Base-by-base conservation (phyloP, 2,113 vertebrate species). In the Chionomys nivalis region DNA sequence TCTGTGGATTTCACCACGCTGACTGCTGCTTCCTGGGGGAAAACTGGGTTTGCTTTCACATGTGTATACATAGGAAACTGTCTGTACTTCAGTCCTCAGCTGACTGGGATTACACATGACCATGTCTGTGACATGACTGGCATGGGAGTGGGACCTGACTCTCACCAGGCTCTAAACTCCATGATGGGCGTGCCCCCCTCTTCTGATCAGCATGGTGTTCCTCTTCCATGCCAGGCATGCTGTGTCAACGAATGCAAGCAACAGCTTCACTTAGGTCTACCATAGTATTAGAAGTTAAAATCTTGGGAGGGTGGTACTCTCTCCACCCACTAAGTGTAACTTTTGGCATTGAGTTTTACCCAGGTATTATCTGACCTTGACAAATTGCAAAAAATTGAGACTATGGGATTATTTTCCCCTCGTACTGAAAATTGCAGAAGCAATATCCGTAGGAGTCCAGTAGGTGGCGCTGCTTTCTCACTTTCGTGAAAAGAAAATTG, bases 401-500 rank as follows among this genome's bases (percentile, higher is more conserved):
- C 31, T 72, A 21, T 24, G 81, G 78, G 44, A 87, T 63, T 76
- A 91, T 66, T 44, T 23, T 88, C 63, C 14, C 33, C 63, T 72
- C 52, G 39, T 36, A 76, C 39, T 49, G 13, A 85, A 94, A 94
- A 75, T n/a, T 70, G 23, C 33, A 96, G 19, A 33, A 49, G 79
- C 79, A 96, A 2, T 97, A 65, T 86, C 81, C 76, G 14, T 16
- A 77, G n/a, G n/a, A 16, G 61, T 87, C 97, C 97, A 97, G 90
- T 94, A 97, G 97, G 83, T 97, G 97, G 97, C 96, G 89, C 0
- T 94, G 66, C 75, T 82, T 91, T 87, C 94, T 94, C 92, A 96
- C 86, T 83, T 91, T 97, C 86, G 65, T 94, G n/a, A 66, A 26
- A 70, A 78, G 63, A 81, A 93, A 91, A 73, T 26, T 61, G 66